phyloP scores from a whole-genome alignment of 1,140 invertebrate genomes.

The Drosophila biarmipes region DNA sequence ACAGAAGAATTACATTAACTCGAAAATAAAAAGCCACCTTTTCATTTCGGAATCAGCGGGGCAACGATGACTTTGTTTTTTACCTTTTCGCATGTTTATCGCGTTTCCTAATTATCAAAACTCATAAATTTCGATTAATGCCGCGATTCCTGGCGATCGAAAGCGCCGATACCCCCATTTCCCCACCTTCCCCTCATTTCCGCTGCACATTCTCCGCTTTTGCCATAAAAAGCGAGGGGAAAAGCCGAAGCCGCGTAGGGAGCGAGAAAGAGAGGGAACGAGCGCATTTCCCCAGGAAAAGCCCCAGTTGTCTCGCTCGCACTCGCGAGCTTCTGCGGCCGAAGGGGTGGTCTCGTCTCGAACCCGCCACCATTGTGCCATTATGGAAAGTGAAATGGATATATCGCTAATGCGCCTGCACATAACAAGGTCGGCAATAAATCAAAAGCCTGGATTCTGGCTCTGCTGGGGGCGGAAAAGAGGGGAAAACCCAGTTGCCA shows the following conservation, averaged over 20 bases:
- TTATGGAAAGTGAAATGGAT: conserved; percentile 84
- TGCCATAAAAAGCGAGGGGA: conserved; percentile 67
- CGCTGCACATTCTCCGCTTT: conserved; percentile 48
- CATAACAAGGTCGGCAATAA: conserved; percentile 85
- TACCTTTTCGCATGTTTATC: conserved; percentile 41
- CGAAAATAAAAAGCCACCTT: conserved; percentile 7
- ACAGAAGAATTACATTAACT: conserved; percentile 43
- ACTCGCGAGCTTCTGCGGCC: conserved; percentile 9
- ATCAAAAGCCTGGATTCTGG: conserved; percentile 62
- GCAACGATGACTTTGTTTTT: conserved; percentile 38
- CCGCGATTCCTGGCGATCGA: conserved; percentile 17
- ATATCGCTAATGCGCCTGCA: conserved; percentile 83
- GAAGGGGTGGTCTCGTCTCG: conserved; percentile 54
- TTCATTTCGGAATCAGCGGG: conserved; percentile 3
- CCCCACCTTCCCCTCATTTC: conserved; percentile 51
- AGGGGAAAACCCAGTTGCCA: conserved; percentile 1
- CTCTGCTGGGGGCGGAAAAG: conserved; percentile 14
- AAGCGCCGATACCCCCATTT: conserved; percentile 3
- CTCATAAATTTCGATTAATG: conserved; percentile 62
- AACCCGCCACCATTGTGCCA: conserved; percentile 63
- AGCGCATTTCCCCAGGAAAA: conserved; percentile 60
- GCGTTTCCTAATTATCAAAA: conserved; percentile 76
- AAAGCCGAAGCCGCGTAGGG: conserved; percentile 6
- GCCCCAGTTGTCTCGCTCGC: conserved; percentile 59
- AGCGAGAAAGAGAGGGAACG: conserved; percentile 2